These are phyloP conservation scores for Pachyramphus minor DNA, from an alignment of 2,113 vertebrate species.

Conservation along the genomic window DNA sequence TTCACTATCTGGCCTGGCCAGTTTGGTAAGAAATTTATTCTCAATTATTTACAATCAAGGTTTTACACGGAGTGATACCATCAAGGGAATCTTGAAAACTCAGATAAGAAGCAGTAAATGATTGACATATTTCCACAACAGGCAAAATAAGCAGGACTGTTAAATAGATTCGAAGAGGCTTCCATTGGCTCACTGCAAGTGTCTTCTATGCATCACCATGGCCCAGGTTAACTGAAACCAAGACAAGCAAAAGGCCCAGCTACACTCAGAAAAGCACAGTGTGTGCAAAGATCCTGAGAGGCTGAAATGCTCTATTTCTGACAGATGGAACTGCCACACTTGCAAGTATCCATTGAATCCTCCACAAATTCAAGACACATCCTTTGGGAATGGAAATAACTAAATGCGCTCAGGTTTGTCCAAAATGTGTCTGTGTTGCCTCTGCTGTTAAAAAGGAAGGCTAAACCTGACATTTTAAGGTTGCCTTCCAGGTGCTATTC, in stretches of 20 bases:
- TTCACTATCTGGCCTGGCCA: slow-evolving; percentile 13
- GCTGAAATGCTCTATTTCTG: background rate
- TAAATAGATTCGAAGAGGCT: background rate
- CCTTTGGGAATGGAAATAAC: background rate
- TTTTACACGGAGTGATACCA: slow-evolving; percentile 1
- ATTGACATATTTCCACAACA: background rate
- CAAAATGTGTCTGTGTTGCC: background rate
- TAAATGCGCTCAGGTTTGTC: background rate
- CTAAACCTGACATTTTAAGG: background rate
- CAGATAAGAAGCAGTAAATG: background rate
- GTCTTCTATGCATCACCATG: background rate
- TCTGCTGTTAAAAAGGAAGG: background rate
- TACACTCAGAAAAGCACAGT: background rate
- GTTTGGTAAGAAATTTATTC: slow-evolving; percentile 40
- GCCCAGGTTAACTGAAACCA: background rate
- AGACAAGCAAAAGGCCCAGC: background rate
- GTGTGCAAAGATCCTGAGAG: background rate
- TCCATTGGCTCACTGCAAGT: background rate
- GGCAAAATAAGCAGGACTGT: background rate
- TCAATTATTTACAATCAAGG: slow-evolving; percentile 16
- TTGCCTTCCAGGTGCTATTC: background rate
- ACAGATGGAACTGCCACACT: background rate
- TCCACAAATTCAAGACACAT: background rate
- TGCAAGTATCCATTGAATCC: background rate
- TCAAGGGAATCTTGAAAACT: background rate